Conservation (phyloP, 2,888 invertebrate species). For the Leptopterna dolabrata region DNA sequence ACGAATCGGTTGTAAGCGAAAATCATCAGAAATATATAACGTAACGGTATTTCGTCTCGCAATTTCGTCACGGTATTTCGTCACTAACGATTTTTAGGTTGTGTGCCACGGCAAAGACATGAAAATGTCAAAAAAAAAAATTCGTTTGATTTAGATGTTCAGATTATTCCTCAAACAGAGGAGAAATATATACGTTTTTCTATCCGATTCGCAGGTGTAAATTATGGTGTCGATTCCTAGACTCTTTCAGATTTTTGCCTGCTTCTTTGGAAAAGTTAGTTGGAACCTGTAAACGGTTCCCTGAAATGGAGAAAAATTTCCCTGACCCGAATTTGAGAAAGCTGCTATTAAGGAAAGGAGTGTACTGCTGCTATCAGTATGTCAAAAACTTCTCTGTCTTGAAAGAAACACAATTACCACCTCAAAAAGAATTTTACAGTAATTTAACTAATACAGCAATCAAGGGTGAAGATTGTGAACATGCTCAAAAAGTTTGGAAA, state of each 20-base stretch:
- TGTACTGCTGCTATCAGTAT: slow-evolving; percentile 62
- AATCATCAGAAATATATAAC: no score
- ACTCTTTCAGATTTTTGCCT: no score
- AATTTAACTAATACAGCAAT: slow-evolving; percentile 61
- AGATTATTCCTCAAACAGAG: no score
- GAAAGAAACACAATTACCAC: no score
- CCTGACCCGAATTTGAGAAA: no score
- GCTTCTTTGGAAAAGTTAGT: slow-evolving; percentile 1
- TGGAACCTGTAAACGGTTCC: background rate
- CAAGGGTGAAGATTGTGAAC: slow-evolving; percentile 63
- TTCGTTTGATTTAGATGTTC: background rate
- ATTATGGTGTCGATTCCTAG: slow-evolving; percentile 2
- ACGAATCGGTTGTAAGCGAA: no score
- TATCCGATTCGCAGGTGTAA: background rate
- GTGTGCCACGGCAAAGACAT: no score
- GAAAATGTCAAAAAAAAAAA: background rate
- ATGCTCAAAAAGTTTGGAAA: slow-evolving; percentile 65
- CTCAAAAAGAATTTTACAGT: slow-evolving; percentile 62
- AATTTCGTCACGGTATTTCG: no score
- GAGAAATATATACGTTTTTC: slow-evolving; percentile 33
- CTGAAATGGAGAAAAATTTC: slow-evolving; percentile 12
- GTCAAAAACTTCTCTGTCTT: slow-evolving; percentile 50
- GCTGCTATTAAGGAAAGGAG: slow-evolving; percentile 55
- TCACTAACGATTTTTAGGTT: no score
- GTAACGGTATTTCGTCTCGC: no score